Percentiles rank a stretch among this genome's conserved stretches.
Evolutionary conservation across 1,140 invertebrate genomes (phyloP).

Genomic region (Aradophagus sp.): DNA sequence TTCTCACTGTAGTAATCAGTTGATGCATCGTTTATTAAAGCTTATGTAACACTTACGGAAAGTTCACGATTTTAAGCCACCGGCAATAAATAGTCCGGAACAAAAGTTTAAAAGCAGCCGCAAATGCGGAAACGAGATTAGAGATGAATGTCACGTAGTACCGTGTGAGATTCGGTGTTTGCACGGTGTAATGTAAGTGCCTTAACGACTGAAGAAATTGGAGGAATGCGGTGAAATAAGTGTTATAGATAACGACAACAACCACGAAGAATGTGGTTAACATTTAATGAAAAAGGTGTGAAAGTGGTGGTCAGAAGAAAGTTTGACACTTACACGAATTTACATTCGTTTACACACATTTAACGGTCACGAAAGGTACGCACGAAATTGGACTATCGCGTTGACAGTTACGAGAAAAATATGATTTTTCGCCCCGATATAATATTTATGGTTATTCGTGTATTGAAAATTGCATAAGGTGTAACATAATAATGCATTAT

Average conservation of each 20-base stretch:
- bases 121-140: slow-evolving; percentile 15
- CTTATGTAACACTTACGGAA: no score
- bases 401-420: no score
- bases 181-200: slow-evolving; percentile 16
- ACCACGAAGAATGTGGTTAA: slow-evolving; percentile 21
- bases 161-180: slow-evolving; percentile 20
- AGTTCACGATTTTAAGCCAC: no score
- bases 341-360: slow-evolving; percentile 10
- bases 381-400: not conserved
- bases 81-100: no score
- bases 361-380: not conserved
- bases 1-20: no score
- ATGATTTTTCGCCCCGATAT: no score
- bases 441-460: no score
- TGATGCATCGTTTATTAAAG: no score
- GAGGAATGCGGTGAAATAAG: slow-evolving; percentile 33
- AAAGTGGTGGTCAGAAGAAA: slow-evolving; percentile 29
- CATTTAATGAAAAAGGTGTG: slow-evolving; percentile 43
- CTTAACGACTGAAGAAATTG: slow-evolving; percentile 36
- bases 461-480: no score
- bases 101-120: no score
- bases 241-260: slow-evolving; percentile 41
- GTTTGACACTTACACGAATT: slow-evolving; percentile 13
- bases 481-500: not conserved
- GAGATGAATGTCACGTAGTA: not conserved